Percentiles rank a stretch among this genome's conserved stretches.
Evolutionary conservation across 1,140 invertebrate genomes (phyloP).

Genomic region (Luehdorfia chinensis): DNA sequence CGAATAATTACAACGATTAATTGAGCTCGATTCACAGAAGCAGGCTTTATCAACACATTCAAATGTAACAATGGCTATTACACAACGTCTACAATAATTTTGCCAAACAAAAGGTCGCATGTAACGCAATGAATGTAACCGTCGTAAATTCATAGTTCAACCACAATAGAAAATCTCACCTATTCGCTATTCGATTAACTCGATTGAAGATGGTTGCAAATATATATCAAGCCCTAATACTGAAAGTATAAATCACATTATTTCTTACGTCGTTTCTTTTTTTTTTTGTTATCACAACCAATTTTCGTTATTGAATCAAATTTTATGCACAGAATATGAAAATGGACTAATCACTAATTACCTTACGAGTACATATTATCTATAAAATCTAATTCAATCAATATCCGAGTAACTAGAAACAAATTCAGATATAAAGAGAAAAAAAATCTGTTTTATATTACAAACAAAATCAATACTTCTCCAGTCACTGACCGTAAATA

Average conservation of each 20-base stretch:
- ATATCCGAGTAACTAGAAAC: too few species aligned
- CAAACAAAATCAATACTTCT: constrained; percentile 16
- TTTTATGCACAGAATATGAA: too few species aligned
- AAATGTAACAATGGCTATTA: constrained; percentile 47
- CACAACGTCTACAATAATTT: constrained; percentile 54
- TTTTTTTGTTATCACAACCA: too few species aligned
- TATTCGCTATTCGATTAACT: constrained; percentile 44
- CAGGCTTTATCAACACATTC: constrained; percentile 37
- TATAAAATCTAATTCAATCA: too few species aligned
- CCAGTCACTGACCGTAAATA: constrained; percentile 46
- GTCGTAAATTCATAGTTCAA: constrained; percentile 59
- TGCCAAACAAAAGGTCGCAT: constrained; percentile 54
- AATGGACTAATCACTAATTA: too few species aligned
- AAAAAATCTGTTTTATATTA: constrained; percentile 7
- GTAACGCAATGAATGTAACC: constrained; percentile 49
- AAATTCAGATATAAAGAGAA: too few species aligned
- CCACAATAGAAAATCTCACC: constrained; percentile 48
- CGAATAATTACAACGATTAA: constrained; percentile 20
- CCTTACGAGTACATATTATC: too few species aligned
- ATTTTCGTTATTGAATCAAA: too few species aligned
- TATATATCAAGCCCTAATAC: constrained; percentile 42
- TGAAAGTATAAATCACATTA: too few species aligned
- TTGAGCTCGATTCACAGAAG: constrained; percentile 26
- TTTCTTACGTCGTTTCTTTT: too few species aligned
- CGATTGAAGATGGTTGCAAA: constrained; percentile 47